Conservation (phyloP, 1,140 invertebrate species). For the Ceratitis capitata region DNA sequence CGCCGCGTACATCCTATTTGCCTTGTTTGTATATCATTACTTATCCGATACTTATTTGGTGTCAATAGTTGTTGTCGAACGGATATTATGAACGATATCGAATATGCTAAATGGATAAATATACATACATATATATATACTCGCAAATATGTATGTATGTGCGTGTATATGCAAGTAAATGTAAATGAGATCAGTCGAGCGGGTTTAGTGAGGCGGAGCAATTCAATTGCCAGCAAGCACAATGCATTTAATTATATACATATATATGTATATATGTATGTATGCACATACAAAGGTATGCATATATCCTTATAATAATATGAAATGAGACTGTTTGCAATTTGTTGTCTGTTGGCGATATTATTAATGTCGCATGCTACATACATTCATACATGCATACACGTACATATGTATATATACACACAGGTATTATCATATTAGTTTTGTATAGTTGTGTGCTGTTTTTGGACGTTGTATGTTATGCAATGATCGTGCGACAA, state of each 20-base stretch:
- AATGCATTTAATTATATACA: not conserved
- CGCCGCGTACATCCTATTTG: not conserved
- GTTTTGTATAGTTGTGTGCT: not conserved
- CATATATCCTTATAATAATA: not conserved
- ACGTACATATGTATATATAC: too few species aligned
- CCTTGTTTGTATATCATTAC: constrained; percentile 31
- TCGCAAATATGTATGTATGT: not conserved
- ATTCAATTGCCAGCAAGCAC: not conserved
- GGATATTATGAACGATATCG: not conserved
- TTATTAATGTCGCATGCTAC: not conserved
- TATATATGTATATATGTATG: not conserved
- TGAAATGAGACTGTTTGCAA: not conserved
- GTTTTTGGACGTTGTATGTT: not conserved
- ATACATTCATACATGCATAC: too few species aligned
- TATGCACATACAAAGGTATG: too few species aligned
- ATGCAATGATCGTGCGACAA: not conserved
- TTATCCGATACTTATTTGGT: constrained; percentile 25
- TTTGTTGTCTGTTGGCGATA: not conserved
- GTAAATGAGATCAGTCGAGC: not conserved
- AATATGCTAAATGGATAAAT: constrained; percentile 3
- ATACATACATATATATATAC: not conserved
- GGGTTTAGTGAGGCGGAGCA: not conserved
- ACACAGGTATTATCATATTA: not conserved
- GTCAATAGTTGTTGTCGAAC: not conserved
- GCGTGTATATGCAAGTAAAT: not conserved